phyloP scores from a whole-genome alignment of 2,888 invertebrate species.

The Myathropa florea region DNA sequence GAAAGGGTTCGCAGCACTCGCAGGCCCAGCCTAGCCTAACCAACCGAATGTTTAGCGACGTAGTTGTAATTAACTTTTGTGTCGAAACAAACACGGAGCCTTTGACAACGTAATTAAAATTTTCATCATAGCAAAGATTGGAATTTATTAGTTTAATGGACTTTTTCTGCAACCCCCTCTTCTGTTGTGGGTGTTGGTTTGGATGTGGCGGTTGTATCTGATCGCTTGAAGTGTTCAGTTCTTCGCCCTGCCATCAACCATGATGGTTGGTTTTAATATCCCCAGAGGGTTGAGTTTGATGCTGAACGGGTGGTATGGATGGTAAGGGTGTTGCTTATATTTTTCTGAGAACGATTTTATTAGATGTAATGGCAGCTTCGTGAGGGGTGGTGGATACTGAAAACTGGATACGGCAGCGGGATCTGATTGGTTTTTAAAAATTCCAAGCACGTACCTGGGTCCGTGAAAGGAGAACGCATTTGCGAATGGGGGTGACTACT shows the following conservation, averaged over 20 bases:
- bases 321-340: slow-evolving; percentile 7
- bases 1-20: slow-evolving; percentile 4
- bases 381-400: background rate
- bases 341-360: slow-evolving; percentile 33
- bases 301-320: background rate
- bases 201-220: background rate
- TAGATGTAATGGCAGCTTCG: background rate
- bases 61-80: slow-evolving; percentile 68
- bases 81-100: slow-evolving; percentile 60
- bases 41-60: slow-evolving; percentile 45
- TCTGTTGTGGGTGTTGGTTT: background rate
- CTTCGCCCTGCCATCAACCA: background rate
- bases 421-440: slow-evolving; percentile 36
- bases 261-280: slow-evolving; percentile 45
- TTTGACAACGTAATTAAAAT: slow-evolving; percentile 70
- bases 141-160: slow-evolving; percentile 64
- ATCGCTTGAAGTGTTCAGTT: background rate
- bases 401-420: background rate
- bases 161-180: slow-evolving; percentile 9
- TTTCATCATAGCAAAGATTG: slow-evolving; percentile 64
- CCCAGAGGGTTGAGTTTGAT: slow-evolving; percentile 32
- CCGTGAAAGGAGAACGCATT: background rate
- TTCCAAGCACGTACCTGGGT: slow-evolving; percentile 40
- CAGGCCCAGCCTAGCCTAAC: background rate
- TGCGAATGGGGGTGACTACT: background rate